These are phyloP conservation scores for Leptopilina boulardi DNA, from an alignment of 1,140 invertebrate species.

Conservation along the genomic window DNA sequence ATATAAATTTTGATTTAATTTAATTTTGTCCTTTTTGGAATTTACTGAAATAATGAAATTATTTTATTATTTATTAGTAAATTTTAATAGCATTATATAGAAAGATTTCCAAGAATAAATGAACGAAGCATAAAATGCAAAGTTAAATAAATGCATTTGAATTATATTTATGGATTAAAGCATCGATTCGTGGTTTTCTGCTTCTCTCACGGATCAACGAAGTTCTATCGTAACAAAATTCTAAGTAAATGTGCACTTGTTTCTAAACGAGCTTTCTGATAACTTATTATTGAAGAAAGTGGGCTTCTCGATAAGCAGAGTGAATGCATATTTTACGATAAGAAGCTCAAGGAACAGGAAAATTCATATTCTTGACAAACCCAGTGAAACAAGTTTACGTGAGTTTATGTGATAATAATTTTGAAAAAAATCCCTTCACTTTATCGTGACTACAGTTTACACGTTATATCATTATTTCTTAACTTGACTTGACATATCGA, in stretches of 20 bases:
- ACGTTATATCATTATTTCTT: constrained; percentile 6
- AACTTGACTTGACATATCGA: not conserved
- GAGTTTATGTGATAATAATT: not conserved
- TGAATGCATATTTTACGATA: constrained; percentile 19
- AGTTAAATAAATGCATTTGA: not conserved
- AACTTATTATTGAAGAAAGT: constrained; percentile 16
- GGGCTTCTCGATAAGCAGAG: not conserved
- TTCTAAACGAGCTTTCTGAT: not conserved
- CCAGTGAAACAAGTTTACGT: not conserved
- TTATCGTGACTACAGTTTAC: not conserved
- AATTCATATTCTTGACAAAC: constrained; percentile 17
- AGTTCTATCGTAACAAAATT: not conserved
- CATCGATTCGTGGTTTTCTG: not conserved
- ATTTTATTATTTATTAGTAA: too few relatives aligned
- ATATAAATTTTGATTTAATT: too few relatives aligned
- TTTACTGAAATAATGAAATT: too few relatives aligned
- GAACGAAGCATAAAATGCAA: not conserved
- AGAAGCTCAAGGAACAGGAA: constrained; percentile 4
- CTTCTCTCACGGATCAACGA: not conserved
- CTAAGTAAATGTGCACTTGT: not conserved
- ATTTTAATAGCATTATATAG: too few relatives aligned
- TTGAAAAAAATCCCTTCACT: not conserved
- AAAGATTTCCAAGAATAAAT: too few relatives aligned
- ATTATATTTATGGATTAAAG: not conserved
- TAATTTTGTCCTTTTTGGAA: too few relatives aligned